Evolutionary conservation across 2,113 vertebrate genomes (phyloP).

Genomic region (Oncorhynchus tshawytscha): DNA sequence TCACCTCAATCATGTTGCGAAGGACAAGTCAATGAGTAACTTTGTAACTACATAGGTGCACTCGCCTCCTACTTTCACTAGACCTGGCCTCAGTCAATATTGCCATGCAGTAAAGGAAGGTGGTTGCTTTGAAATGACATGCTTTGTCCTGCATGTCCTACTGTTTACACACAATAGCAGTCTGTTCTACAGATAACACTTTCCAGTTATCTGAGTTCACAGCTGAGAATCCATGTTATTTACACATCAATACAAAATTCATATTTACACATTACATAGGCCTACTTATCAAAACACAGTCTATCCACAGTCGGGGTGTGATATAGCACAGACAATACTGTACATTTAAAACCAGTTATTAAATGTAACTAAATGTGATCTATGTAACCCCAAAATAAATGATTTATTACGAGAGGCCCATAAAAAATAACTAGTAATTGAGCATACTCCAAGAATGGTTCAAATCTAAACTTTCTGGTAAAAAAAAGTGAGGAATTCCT

Average conservation of each 20-base stretch:
- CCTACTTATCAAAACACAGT: too few relatives aligned
- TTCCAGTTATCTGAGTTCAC: not conserved
- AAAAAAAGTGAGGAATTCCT: too few relatives aligned
- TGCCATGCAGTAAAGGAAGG: slow-evolving; percentile 32
- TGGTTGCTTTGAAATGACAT: slow-evolving; percentile 15
- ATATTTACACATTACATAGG: not conserved
- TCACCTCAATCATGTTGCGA: slow-evolving; percentile 46
- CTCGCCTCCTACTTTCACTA: slow-evolving; percentile 30
- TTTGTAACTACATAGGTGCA: slow-evolving; percentile 54
- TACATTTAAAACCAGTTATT: too few relatives aligned
- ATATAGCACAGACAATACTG: too few relatives aligned
- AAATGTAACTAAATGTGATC: too few relatives aligned
- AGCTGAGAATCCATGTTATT: too few relatives aligned
- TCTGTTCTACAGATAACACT: not conserved
- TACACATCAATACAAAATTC: not conserved
- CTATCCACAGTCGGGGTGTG: too few relatives aligned
- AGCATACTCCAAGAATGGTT: too few relatives aligned
- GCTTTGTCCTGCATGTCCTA: not conserved
- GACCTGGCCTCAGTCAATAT: slow-evolving; percentile 20
- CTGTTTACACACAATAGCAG: not conserved
- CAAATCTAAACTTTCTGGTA: too few relatives aligned
- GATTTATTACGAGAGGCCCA: too few relatives aligned
- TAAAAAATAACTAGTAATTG: too few relatives aligned
- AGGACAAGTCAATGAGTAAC: slow-evolving; percentile 75
- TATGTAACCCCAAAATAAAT: too few relatives aligned